Base-by-base conservation (phyloP, 2,113 vertebrate species). In the Chrysemys picta region DNA sequence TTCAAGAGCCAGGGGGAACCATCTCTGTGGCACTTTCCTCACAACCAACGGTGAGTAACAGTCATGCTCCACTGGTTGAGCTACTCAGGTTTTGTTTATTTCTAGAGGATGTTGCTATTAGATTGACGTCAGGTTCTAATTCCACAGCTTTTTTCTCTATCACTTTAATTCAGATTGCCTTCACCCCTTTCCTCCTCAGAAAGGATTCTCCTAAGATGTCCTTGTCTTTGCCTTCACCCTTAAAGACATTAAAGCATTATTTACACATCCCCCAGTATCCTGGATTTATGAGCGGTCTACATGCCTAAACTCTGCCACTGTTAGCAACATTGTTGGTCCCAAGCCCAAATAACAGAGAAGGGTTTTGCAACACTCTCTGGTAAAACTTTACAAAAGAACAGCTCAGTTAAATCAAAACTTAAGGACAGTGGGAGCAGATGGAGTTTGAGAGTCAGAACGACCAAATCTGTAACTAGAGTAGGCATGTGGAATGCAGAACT, bases 81-180 rank as follows among this genome's bases (percentile, higher is more conserved):
- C 8, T 84, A 78, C 53, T 94, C 57, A 76, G 80, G 52, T 49
- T 72, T 49, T 4, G 0, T 86, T 85, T 90, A 94, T 87, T 95
- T 90, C 54, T 96, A 89, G 80, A 88, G 1, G 4, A 85, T 72
- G 80, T 21, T 35, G 91, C 72, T 50, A 76, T 93, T 83, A 89
- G 56, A 80, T 80, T 89, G 92, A 52, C n/a, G 90, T 95, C 91
- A 96, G 72, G 52, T 86, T 84, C 45, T 62, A 92, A 92, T 96
- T 96, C 27, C 76, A 31, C 47, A 79, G 52, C 89, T 84, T 12
- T 53, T 59, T 52, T 76, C 24, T 78, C 52, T 84, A 42, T 86
- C 45, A 52, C 29, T 9, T 14, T 80, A 91, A 82, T 38, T 76
- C 93, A 92, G 85, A 85, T 89, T 85, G 81, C 31, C 22, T 85